Percentiles rank a stretch among this genome's conserved stretches.
These are phyloP conservation scores for Nasonia vitripennis DNA, from an alignment of 1,140 invertebrate species.

Conservation along the genomic window DNA sequence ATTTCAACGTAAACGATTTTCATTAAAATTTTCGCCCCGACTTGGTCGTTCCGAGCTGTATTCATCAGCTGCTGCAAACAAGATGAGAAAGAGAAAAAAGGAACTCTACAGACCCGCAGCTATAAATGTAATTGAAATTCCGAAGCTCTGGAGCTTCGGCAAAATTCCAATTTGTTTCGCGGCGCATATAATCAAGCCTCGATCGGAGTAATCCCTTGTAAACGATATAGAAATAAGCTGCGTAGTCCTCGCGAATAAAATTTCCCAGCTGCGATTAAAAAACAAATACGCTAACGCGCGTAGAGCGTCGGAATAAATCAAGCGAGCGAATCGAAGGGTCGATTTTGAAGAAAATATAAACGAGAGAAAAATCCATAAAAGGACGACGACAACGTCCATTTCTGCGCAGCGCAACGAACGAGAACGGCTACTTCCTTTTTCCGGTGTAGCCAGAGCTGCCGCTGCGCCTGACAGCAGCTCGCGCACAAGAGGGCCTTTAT, in stretches of 20 bases:
- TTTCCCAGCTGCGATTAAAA: not conserved
- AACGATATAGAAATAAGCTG: not conserved
- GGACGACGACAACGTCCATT: too few relatives aligned
- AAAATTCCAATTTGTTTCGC: conserved; percentile 1
- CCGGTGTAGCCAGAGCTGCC: not conserved
- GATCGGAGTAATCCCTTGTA: not conserved
- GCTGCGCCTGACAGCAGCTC: not conserved
- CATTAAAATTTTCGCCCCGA: not conserved
- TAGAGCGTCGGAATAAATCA: too few relatives aligned
- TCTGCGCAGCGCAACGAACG: too few relatives aligned
- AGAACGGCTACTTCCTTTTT: not conserved
- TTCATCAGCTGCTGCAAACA: not conserved
- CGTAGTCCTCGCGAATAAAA: too few relatives aligned
- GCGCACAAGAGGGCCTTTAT: not conserved
- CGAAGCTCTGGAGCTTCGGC: not conserved
- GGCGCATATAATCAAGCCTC: not conserved
- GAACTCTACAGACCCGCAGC: not conserved
- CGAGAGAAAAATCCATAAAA: too few relatives aligned
- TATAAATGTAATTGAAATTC: conserved; percentile 30
- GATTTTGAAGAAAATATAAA: too few relatives aligned
- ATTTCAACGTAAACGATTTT: not conserved
- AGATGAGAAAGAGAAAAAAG: not conserved
- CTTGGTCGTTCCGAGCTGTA: not conserved
- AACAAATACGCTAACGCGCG: not conserved
- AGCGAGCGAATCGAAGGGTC: too few relatives aligned